Evolutionary conservation across 2,113 vertebrate genomes (phyloP), one percentile per base, ranked within the genome.

Genomic region (Mohoua ochrocephala): DNA sequence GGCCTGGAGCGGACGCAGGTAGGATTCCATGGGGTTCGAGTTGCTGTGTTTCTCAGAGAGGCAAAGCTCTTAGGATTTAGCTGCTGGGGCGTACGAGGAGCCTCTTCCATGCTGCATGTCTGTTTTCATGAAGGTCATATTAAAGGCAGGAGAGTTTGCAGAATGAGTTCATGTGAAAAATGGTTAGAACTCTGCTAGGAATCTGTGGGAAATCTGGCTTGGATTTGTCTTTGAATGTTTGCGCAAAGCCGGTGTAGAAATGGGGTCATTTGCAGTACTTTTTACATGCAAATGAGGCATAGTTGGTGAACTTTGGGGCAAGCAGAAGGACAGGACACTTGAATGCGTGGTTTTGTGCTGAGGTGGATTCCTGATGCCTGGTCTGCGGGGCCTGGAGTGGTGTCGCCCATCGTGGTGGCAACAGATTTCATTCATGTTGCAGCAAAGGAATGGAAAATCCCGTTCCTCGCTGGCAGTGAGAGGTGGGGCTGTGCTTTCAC

Each of bases 1-100:
- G 23, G 81, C 90, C 11, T 69, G 95, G 85, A 96, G 85, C 67
- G 54, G 75, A 80, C 39, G 3, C 96, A 94, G 97, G 97, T 97
- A 97, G 68, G 97, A 59, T 94, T 91, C 95, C 63, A 35, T 74
- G 77, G 63, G 30, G 8, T 81, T 78, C 15, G 18, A 24, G 28
- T 24, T 8, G 44, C 20, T 76, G 39, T n/a, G 10, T 35, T 93
- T 49, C 37, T 11, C 15, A 41, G 77, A 78, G 75, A 53, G 75
- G 33, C 44, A 45, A 73, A 88, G 33, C 45, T 87, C 30, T 68
- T 37, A 16, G 26, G 50, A 45, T 81, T 71, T 20, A 11, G 33
- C 30, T 3, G 5, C 19, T 42, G 49, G n/a, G 28, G 17, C 7
- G 0, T 10, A 1, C 13, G 53, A 31, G 45, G 50, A 76, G 33